A percentile compares a stretch with the other conserved stretches of the same genome.
Conservation (phyloP, 1,140 invertebrate species). For the Lasaia peninsularis region DNA sequence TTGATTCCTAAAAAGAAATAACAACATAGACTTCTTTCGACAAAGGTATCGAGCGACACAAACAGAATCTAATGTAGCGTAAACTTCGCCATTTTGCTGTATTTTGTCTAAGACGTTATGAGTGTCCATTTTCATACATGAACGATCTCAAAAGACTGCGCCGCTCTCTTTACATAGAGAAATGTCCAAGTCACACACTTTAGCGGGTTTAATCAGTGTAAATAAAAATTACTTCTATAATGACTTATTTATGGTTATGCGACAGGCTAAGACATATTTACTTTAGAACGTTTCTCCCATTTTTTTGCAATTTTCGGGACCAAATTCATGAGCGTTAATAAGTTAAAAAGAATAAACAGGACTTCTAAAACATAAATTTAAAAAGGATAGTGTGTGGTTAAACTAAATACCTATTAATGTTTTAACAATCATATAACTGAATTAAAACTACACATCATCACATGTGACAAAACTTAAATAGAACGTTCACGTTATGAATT, state of each 20-base stretch:
- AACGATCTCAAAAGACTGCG: constrained; percentile 31
- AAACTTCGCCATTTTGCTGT: constrained; percentile 21
- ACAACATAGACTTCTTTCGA: neutral
- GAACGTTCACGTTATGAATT: too few species aligned
- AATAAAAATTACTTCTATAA: neutral
- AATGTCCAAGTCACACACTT: constrained; percentile 21
- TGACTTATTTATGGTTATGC: neutral
- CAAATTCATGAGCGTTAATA: too few species aligned
- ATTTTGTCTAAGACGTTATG: constrained; percentile 12
- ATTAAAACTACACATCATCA: too few species aligned
- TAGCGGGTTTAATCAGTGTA: neutral
- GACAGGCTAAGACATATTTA: too few species aligned
- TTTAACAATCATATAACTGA: too few species aligned
- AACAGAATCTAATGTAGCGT: constrained; percentile 35
- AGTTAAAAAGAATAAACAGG: too few species aligned
- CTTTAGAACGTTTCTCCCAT: too few species aligned
- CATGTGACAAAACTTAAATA: too few species aligned
- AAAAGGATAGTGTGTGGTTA: too few species aligned
- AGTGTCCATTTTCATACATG: constrained; percentile 34
- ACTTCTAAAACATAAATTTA: too few species aligned
- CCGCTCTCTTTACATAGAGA: constrained; percentile 21
- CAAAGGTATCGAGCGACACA: constrained; percentile 26
- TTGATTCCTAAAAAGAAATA: neutral
- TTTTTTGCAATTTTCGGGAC: too few species aligned
- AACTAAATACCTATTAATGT: too few species aligned